These are phyloP conservation scores for Micromys minutus DNA, from an alignment of 2,113 vertebrate genomes.

Conservation along the genomic window DNA sequence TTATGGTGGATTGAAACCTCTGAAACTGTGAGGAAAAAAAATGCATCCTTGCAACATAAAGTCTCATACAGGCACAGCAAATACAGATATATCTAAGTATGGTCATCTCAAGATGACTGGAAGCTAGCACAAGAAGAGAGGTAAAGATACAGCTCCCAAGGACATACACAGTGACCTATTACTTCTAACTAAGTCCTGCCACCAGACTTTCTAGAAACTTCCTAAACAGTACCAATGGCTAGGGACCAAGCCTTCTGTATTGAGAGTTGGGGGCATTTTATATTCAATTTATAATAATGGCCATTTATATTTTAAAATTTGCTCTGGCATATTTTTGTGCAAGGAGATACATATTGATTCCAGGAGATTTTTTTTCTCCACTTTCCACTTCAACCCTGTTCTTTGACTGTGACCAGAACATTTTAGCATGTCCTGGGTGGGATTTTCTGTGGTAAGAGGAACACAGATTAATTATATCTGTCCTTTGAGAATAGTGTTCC, in stretches of 20 bases:
- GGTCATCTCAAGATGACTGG: background rate
- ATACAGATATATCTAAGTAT: background rate
- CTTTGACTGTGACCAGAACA: background rate
- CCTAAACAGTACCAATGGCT: background rate
- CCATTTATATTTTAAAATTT: slow-evolving; percentile 31
- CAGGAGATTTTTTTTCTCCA: background rate
- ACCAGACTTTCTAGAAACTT: background rate
- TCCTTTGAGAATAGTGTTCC: slow-evolving; percentile 29
- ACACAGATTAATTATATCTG: background rate
- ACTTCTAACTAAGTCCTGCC: background rate
- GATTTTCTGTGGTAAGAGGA: background rate
- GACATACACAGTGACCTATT: background rate
- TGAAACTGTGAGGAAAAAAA: background rate
- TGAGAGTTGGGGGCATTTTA: background rate
- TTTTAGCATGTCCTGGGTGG: background rate
- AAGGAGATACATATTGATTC: background rate
- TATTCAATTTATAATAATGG: background rate
- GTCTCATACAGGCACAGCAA: background rate
- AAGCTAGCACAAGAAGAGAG: background rate
- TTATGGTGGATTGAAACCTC: background rate
- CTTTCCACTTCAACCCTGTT: background rate
- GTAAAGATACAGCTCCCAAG: background rate
- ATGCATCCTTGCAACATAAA: background rate
- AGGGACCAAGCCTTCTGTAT: background rate
- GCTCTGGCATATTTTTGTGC: background rate